Base-by-base conservation (phyloP, 1,140 invertebrate species). In the Lepidurus arcticus region DNA sequence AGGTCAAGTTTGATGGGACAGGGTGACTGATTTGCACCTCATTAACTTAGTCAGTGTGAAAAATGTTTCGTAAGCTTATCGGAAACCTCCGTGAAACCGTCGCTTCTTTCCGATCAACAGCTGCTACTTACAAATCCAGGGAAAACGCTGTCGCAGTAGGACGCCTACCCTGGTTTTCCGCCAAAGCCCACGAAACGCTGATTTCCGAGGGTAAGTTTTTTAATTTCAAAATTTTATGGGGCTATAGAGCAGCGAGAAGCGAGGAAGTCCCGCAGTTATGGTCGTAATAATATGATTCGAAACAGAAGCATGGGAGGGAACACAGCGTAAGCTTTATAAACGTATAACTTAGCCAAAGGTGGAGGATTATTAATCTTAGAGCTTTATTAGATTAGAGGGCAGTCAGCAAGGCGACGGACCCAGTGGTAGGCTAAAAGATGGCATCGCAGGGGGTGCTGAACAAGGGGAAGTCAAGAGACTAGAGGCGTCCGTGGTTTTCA, bases 341-440 rank as follows among this genome's bases (percentile, higher is more conserved):
- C 13, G n/a, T 65, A 9, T n/a, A 47, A 65, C 16, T 21, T 65
- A 65, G 21, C 53, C 2, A 21, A 21, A 7, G 16, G 6, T 21
- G 53, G 21, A 65, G 21, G 1, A 7, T 13, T 65, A 65, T 65
- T 65, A 65, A 65, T 21, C 16, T 65, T 65, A 7, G 21, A 65
- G 53, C 21, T 65, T 65, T 65, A 65, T 65, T 65, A 65, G 53
- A 65, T 65, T 65, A 65, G 53, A 65, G 53, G 13, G 6, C 53
- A 13, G 53, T 65, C 53, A 13, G 53, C 21, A 21, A 65, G 53
- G 53, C 21, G 53, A 65, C 53, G 53, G 53, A 65, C 53, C 16
- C 53, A 65, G 53, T 65, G 53, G 53, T 65, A 65, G 53, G 53
- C 53, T 65, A 65, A 65, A 21, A 65, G 53, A 65, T 65, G 53